A percentile compares a stretch with the other conserved stretches of the same genome.
These are phyloP conservation scores for Thryonomys swinderianus DNA, from an alignment of 2,113 vertebrate species.

Conservation along the genomic window DNA sequence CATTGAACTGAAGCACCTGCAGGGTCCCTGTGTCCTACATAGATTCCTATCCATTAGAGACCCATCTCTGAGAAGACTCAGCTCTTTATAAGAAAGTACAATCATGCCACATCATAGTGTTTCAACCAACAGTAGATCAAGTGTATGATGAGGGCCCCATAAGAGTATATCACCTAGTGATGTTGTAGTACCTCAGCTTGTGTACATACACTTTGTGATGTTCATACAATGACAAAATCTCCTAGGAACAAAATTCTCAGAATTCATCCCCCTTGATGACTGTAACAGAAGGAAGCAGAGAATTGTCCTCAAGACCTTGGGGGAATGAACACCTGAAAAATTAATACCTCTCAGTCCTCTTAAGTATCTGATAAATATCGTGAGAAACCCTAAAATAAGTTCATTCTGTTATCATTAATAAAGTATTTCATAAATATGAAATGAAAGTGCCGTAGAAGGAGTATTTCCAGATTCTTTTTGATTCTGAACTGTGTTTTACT, in stretches of 20 bases:
- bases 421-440: constrained; percentile 45
- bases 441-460: background rate
- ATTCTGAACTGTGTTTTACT: background rate
- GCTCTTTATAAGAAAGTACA: constrained; percentile 17
- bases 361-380: background rate
- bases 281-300: background rate
- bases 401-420: constrained; percentile 39
- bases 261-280: background rate
- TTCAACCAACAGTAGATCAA: background rate
- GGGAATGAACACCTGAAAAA: background rate
- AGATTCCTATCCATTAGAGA: background rate
- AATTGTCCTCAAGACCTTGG: background rate
- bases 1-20: background rate
- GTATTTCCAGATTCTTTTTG: constrained; percentile 13
- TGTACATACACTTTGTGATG: background rate
- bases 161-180: background rate
- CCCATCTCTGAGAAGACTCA: background rate
- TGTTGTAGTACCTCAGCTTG: background rate
- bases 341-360: background rate
- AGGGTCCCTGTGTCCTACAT: background rate
- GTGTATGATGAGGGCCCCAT: background rate
- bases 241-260: background rate
- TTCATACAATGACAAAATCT: background rate
- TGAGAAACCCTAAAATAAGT: background rate
- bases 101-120: background rate